These are phyloP conservation scores for Chironomus tentans DNA, from an alignment of 2,888 invertebrate species.

Conservation along the genomic window DNA sequence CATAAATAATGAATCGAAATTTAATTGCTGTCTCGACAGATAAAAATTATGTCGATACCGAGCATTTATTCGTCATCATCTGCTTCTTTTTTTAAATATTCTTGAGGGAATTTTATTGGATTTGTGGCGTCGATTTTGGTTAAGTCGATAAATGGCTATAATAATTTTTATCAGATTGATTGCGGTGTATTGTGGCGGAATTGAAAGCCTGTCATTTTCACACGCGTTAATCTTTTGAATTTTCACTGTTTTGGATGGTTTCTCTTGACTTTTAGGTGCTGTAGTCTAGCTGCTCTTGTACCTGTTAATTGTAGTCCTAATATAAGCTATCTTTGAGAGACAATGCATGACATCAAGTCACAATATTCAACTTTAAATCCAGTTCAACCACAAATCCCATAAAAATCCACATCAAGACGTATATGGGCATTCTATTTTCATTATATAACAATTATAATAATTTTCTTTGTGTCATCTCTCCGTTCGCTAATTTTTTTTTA, in stretches of 20 bases:
- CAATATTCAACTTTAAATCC: no score
- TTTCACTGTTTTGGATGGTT: no score
- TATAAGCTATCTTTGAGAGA: no score
- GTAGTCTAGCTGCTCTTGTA: no score
- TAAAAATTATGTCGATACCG: background rate
- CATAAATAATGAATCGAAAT: background rate
- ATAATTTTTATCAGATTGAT: no score
- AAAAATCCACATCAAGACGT: background rate
- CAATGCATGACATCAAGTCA: no score
- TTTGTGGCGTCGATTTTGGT: background rate
- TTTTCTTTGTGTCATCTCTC: background rate
- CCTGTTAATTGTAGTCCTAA: no score
- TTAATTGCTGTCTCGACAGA: background rate
- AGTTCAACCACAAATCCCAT: background rate
- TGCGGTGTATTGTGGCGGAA: no score
- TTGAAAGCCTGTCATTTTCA: no score
- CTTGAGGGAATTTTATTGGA: background rate
- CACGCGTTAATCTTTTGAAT: no score
- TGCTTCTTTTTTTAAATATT: background rate
- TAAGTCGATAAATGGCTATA: no score
- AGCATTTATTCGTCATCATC: background rate
- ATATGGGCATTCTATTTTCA: background rate
- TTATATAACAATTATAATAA: slow-evolving; percentile 6
- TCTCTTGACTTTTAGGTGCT: no score
- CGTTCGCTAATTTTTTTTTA: background rate